These are phyloP conservation scores for Calameuta filiformis DNA, from an alignment of 2,888 invertebrate genomes.

Conservation along the genomic window DNA sequence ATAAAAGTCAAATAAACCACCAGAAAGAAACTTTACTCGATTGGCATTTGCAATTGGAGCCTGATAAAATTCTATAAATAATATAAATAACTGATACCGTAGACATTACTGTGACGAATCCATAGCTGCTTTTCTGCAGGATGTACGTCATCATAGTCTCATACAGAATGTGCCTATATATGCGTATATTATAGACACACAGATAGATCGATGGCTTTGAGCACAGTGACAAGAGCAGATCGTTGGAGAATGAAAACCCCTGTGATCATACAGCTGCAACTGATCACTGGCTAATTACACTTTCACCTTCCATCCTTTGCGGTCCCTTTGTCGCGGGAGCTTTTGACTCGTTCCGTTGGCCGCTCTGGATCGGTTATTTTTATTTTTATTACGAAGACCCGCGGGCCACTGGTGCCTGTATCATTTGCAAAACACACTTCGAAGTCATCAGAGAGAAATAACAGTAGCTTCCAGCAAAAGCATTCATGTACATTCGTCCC, in stretches of 20 bases:
- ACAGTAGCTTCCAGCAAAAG: neutral
- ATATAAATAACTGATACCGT: neutral
- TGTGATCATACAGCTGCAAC: conserved; percentile 36
- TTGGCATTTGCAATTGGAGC: neutral
- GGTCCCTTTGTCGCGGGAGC: conserved; percentile 25
- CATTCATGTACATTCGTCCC: neutral
- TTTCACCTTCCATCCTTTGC: conserved; percentile 29
- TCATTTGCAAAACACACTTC: neutral
- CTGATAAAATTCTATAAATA: neutral
- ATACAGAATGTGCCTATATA: conserved; percentile 5
- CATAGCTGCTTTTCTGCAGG: neutral
- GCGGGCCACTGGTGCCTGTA: neutral
- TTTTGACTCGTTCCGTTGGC: neutral
- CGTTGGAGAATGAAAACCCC: conserved; percentile 25
- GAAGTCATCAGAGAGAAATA: neutral
- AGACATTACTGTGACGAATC: neutral
- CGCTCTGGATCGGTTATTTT: conserved; percentile 25
- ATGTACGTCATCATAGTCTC: conserved; percentile 6
- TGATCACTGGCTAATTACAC: conserved; percentile 39
- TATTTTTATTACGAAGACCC: conserved; percentile 13
- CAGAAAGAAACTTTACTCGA: neutral
- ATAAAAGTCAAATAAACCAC: neutral
- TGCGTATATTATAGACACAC: neutral
- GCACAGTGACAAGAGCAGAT: neutral
- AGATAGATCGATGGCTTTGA: neutral